Evolutionary conservation across 2,113 vertebrate genomes (phyloP), one percentile per base, ranked within the genome.

Genomic region (Vidua macroura): DNA sequence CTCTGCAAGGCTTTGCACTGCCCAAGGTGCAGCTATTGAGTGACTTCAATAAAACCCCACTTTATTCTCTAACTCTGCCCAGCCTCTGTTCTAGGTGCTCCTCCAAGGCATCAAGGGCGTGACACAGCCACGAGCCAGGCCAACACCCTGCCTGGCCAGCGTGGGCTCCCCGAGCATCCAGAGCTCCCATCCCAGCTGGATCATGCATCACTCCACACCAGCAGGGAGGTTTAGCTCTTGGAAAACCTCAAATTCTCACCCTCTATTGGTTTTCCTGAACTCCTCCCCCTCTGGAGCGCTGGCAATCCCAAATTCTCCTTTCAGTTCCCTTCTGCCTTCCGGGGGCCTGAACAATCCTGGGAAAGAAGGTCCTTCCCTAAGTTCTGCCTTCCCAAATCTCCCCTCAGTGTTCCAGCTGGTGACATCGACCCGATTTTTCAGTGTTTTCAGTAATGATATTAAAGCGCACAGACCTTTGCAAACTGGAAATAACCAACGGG

Each of bases 91-190:
- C 7, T 0, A 13, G 37, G 51, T 7, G 68, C 16, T 17, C 3
- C 39, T 33, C 12, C 9, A 9, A 11, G 52, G 39, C 39, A 5
- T 5, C 13, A 21, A 10, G 33, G 93, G 86, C 81, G 49, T 23
- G 85, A 48, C 80, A 87, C 62, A 60, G 59, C 88, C 94, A 87
- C 31, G 79, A 95, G 77, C 75, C 63, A 31, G 52, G 79, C 35
- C 90, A 78, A 81, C 48, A n/a, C 93, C 87, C 88, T 43, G 46
- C 75, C 72, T 68, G 41, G 83, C 78, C 62, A 49, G 27, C 13
- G 2, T 6, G 15, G 15, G 18, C 46, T 18, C 41, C 82, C 83
- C 30, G 6, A 28, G 46, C 30, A 43, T 2, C 70, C 70, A 33
- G 12, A 73, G 62, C 35, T 67, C 51, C 16, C 0, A 10, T 11